A percentile compares a stretch with the other conserved stretches of the same genome.
These are phyloP conservation scores for Phasianus colchicus DNA, from an alignment of 2,113 vertebrate genomes.

Conservation along the genomic window DNA sequence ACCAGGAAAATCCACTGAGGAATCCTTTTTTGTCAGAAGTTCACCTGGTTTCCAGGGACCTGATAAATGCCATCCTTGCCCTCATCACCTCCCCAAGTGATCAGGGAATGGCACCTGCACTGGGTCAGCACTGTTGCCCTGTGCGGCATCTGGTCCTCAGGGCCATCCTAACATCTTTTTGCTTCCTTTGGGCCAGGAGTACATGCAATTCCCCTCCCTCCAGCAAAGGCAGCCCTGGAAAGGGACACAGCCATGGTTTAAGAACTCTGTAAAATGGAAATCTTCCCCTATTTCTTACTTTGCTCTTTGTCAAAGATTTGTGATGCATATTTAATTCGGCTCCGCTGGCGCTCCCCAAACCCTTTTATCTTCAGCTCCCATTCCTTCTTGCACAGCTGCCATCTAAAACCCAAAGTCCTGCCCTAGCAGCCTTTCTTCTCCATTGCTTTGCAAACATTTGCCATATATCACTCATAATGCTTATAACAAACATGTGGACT, in stretches of 20 bases:
- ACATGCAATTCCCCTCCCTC: background rate
- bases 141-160: background rate
- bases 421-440: slow-evolving; percentile 21
- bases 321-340: background rate
- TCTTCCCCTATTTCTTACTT: background rate
- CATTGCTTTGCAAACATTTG: slow-evolving; percentile 48
- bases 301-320: background rate
- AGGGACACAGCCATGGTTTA: background rate
- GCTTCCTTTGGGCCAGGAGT: background rate
- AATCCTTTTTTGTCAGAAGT: background rate
- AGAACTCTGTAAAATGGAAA: background rate
- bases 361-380: background rate
- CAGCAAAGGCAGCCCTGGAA: background rate
- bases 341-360: background rate
- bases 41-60: background rate
- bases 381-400: background rate
- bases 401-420: slow-evolving; percentile 3
- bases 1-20: background rate
- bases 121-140: background rate
- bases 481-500: background rate
- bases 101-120: background rate
- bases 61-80: background rate
- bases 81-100: background rate
- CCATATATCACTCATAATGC: background rate
- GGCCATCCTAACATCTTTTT: background rate